Percentiles rank a stretch among this genome's conserved stretches.
These are phyloP conservation scores for Psittacara wagleri DNA, from an alignment of 2,113 vertebrate species.

Conservation along the genomic window DNA sequence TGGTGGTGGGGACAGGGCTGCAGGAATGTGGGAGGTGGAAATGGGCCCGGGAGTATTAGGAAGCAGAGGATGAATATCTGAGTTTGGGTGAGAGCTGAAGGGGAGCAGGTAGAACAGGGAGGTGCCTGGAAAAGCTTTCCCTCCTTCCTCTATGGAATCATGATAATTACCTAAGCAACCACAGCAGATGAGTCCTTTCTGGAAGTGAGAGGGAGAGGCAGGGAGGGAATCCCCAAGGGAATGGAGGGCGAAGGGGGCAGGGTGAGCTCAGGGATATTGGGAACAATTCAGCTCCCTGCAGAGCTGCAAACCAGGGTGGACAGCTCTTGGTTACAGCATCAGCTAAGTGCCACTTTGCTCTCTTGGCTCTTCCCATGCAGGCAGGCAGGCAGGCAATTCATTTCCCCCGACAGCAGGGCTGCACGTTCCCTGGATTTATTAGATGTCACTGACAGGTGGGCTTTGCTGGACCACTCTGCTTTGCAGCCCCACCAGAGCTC, in stretches of 20 bases:
- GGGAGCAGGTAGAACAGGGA: not conserved
- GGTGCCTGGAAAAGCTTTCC: not conserved
- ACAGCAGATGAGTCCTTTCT: fast-evolving
- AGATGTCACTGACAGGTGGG: fast-evolving
- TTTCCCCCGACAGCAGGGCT: not conserved
- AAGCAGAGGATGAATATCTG: not conserved
- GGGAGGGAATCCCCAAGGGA: fast-evolving
- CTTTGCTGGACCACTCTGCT: not conserved
- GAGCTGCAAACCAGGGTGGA: not conserved
- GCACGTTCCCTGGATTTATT: not conserved
- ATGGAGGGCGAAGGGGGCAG: fast-evolving
- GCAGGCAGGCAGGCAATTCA: not conserved
- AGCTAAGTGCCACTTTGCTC: not conserved
- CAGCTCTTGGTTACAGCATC: not conserved
- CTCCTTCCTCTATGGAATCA: fast-evolving
- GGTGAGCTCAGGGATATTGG: fast-evolving
- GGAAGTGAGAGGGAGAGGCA: not conserved
- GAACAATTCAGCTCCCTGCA: not conserved
- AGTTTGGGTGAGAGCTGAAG: not conserved
- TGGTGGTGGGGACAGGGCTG: not conserved
- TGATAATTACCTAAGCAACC: not conserved
- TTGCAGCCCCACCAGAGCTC: not conserved
- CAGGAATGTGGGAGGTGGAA: not conserved
- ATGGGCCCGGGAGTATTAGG: not conserved
- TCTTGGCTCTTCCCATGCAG: not conserved